Evolutionary conservation across 2,888 invertebrate genomes (phyloP), one percentile per base, ranked within the genome.

Genomic region (Therioaphis trifolii): DNA sequence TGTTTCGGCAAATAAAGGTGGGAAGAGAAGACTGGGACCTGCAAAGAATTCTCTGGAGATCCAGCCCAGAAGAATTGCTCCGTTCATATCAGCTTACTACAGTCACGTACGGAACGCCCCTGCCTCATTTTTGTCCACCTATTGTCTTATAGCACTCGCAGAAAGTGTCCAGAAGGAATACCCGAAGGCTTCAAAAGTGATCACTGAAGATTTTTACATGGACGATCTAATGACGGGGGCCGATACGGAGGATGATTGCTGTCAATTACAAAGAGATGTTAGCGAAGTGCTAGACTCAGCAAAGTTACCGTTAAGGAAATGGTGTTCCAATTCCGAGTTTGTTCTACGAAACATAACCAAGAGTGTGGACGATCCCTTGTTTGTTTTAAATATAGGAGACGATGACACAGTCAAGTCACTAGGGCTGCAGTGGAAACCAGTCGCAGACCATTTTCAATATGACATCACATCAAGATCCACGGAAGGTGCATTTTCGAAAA

Each of bases 41-140:
- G 12, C 88, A 88, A 76, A 79, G 87, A 14, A 88, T 89, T 12
- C 63, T 89, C 4, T 89, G 88, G 88, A 77, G 87, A 49, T 76
- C 86, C 11, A 43, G 85, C 52, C 84, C 86, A 14, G 29, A 14
- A 18, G 46, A 14, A 40, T 7, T 14, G 43, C 12, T 66, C 2
- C 63, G 55, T 24, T 18, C 52, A 12, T 86, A 86, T 27, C 61
- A 84, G 11, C 85, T 88, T 12, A 87, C 86, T 78, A 88, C 87
- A 5, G 86, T 88, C 5, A 88, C 88, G 0, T 89, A 88, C 72
- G 88, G 88, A 0, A 87, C 87, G 85, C 87, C 21, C 84, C 86
- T 12, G 87, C 87, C 9, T 86, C 88, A 24, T 88, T 85, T 85
- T 55, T 87, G 35, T 87, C 87, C 1, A 87, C 85, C 5, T 43